Conservation (phyloP, 1,140 invertebrate species). For the Drosophila arizonae region DNA sequence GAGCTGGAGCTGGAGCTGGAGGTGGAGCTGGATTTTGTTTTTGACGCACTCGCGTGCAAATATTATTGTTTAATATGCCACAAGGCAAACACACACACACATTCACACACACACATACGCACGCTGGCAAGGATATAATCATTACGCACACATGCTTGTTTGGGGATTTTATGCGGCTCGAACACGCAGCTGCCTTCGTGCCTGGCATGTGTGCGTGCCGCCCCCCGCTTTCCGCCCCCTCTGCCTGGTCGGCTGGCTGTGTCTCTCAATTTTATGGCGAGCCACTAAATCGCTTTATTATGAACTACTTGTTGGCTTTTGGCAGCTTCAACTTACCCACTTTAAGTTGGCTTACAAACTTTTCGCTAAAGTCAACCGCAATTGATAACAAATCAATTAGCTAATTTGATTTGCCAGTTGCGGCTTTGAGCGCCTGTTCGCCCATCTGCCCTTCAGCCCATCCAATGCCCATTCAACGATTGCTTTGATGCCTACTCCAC, state of each 20-base stretch:
- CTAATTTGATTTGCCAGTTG: conserved; percentile 54
- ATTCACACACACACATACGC: neutral
- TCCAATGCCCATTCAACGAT: neutral
- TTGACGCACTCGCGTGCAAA: conserved; percentile 61
- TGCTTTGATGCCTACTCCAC: too few species aligned
- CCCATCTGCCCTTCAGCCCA: neutral
- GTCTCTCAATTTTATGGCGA: conserved; percentile 53
- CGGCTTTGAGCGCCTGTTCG: conserved; percentile 16
- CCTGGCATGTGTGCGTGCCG: neutral
- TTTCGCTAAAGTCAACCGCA: conserved; percentile 37
- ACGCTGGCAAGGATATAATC: neutral
- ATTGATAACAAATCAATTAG: conserved; percentile 62
- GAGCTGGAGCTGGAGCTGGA: neutral
- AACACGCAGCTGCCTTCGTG: conserved; percentile 33
- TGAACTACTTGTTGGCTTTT: conserved; percentile 77
- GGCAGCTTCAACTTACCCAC: conserved; percentile 39
- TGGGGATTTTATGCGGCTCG: conserved; percentile 26
- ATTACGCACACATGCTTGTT: conserved; percentile 5
- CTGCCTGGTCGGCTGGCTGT: neutral
- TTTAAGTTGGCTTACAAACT: conserved; percentile 58
- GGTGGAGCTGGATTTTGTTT: conserved; percentile 33
- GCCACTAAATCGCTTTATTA: conserved; percentile 72
- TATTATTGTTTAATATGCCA: conserved; percentile 80
- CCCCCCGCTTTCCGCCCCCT: neutral
- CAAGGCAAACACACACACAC: conserved; percentile 33